These are phyloP conservation scores for Ophioderma brevispina DNA, from an alignment of 35 echinoderm and acorn worm genomes.

Conservation along the genomic window DNA sequence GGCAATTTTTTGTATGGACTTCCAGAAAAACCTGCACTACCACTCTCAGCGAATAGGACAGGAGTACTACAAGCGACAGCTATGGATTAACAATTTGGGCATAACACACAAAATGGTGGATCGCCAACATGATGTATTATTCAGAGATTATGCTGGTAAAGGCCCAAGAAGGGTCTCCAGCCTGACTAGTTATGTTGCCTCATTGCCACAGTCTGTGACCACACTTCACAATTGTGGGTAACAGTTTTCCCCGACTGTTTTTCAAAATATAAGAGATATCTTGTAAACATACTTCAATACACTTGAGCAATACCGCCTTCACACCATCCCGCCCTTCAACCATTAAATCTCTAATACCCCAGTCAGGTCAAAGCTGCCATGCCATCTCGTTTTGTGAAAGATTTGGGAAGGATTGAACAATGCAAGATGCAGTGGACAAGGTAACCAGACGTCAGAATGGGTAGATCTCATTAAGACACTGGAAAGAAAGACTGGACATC, in stretches of 20 bases:
- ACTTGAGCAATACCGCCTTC: no score
- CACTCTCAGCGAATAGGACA: conserved; percentile 14
- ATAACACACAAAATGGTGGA: not conserved
- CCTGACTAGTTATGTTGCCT: not conserved
- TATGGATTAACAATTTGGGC: conserved; percentile 1
- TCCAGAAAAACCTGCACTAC: conserved; percentile 22
- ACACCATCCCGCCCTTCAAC: no score
- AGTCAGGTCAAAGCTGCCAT: conserved; percentile 28
- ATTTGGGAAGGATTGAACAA: conserved; percentile 28
- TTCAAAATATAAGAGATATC: conserved; percentile 15
- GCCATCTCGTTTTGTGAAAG: conserved; percentile 26
- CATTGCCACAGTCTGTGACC: not conserved
- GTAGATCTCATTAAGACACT: conserved; percentile 4
- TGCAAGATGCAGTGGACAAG: not conserved
- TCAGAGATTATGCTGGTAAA: conserved; percentile 20
- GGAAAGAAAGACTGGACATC: no score
- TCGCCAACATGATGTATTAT: not conserved
- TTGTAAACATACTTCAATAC: conserved; percentile 19
- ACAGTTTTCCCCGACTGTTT: no score
- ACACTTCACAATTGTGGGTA: not conserved
- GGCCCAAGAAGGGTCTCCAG: conserved; percentile 8
- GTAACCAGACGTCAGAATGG: conserved; percentile 15
- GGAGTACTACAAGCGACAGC: conserved; percentile 21
- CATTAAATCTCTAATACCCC: conserved; percentile 34
- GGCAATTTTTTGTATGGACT: not conserved